Percentiles rank a stretch among this genome's conserved stretches.
These are phyloP conservation scores for Lerema accius DNA, from an alignment of 1,140 invertebrate genomes.

Conservation along the genomic window DNA sequence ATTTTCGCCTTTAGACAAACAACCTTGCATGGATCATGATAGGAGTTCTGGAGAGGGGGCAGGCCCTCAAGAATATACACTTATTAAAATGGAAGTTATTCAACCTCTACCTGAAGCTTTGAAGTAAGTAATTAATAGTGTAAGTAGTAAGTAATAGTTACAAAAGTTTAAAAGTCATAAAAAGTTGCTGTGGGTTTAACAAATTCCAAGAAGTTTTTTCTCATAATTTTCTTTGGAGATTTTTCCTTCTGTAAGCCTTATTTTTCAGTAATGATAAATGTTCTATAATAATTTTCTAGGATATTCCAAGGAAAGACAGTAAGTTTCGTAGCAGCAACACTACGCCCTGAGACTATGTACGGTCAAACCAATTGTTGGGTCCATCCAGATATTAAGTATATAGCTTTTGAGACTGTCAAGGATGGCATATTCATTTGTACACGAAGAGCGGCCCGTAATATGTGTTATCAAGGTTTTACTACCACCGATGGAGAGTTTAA, in stretches of 20 bases:
- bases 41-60: conserved; percentile 97
- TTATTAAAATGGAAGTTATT: conserved; percentile 96
- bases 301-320: conserved; percentile 84
- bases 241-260: too few relatives aligned
- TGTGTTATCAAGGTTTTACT: conserved; percentile 98
- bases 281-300: conserved; percentile 68
- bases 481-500: conserved; percentile 90
- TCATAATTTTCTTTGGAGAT: too few relatives aligned
- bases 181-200: too few relatives aligned
- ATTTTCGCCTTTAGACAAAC: conserved; percentile 97
- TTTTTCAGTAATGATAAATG: background rate
- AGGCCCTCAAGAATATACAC: conserved; percentile 98
- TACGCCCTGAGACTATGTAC: conserved; percentile 99
- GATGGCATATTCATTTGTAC: conserved; percentile 95
- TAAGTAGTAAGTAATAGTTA: too few relatives aligned
- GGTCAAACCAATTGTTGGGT: conserved; percentile 99
- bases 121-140: conserved; percentile 76
- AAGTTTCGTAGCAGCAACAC: conserved; percentile 97
- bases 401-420: conserved; percentile 90
- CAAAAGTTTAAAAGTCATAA: too few relatives aligned
- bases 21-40: conserved; percentile 99
- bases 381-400: conserved; percentile 96
- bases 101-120: conserved; percentile 90
- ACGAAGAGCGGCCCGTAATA: conserved; percentile 94
- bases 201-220: too few relatives aligned